Conservation (phyloP, 2,888 invertebrate genomes). For the Nowickia ferox region DNA sequence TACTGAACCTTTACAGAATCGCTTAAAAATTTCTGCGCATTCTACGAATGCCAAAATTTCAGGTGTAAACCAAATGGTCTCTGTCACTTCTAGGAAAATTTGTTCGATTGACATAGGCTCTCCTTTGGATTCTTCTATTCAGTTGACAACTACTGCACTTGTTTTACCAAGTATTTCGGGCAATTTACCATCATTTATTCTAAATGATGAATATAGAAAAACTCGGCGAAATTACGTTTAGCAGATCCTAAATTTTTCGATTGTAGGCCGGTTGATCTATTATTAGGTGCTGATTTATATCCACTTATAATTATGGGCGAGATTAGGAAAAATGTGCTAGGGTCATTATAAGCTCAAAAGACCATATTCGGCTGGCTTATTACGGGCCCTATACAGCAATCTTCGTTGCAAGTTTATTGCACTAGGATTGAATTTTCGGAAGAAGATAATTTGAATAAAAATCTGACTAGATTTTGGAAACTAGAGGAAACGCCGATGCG, state of each 20-base stretch:
- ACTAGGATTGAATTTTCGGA: not conserved
- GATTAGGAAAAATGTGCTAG: too few species aligned
- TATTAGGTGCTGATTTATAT: not conserved
- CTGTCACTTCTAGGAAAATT: not conserved
- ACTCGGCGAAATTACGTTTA: not conserved
- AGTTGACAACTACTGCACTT: not conserved
- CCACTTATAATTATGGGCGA: too few species aligned
- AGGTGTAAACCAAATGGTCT: not conserved
- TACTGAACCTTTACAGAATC: too few species aligned
- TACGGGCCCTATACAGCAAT: not conserved
- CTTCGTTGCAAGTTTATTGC: not conserved
- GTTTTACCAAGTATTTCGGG: not conserved
- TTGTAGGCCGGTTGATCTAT: not conserved
- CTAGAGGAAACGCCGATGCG: not conserved
- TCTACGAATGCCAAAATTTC: not conserved
- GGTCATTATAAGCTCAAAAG: too few species aligned
- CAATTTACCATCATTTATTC: slow-evolving; percentile 1
- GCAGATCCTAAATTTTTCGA: not conserved
- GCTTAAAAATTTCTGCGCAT: too few species aligned
- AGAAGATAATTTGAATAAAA: not conserved
- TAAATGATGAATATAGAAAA: not conserved
- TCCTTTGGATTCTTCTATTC: not conserved
- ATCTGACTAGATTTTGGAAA: not conserved
- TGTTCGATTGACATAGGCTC: not conserved
- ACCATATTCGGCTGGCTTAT: too few species aligned